phyloP scores from a whole-genome alignment of 2,113 vertebrate species.

The Boulengerochromis microlepis region DNA sequence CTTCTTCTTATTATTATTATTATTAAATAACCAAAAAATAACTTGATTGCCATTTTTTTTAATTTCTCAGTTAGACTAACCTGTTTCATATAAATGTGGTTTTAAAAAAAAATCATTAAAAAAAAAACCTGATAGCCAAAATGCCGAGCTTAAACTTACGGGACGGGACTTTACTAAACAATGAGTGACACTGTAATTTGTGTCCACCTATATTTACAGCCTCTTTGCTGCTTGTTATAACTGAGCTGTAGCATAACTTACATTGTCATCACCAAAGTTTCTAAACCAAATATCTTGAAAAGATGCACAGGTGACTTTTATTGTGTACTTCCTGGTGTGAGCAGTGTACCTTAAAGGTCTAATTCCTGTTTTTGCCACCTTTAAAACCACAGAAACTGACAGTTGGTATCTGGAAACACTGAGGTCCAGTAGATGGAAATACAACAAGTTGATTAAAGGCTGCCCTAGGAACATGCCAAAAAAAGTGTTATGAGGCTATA shows the following conservation, averaged over 20 bases:
- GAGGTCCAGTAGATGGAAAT: neutral
- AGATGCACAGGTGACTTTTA: neutral
- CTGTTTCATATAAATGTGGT: neutral
- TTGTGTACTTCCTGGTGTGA: neutral
- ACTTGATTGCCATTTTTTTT: neutral
- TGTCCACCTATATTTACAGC: neutral
- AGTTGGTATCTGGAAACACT: neutral
- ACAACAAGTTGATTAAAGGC: neutral
- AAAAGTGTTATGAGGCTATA: neutral
- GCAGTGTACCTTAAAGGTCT: neutral
- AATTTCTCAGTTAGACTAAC: neutral
- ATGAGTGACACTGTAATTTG: neutral
- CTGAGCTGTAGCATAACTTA: neutral
- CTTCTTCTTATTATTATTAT: neutral
- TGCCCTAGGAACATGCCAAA: neutral
- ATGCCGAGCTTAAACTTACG: neutral
- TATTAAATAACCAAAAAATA: neutral
- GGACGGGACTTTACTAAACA: neutral
- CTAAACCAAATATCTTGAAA: neutral
- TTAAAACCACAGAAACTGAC: neutral
- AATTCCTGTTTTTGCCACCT: neutral
- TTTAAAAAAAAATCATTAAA: neutral
- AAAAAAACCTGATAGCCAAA: neutral
- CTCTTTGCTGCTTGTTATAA: neutral
- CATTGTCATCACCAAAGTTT: neutral